phyloP scores from a whole-genome alignment of 2,113 vertebrate species.

The Scomber japonicus region DNA sequence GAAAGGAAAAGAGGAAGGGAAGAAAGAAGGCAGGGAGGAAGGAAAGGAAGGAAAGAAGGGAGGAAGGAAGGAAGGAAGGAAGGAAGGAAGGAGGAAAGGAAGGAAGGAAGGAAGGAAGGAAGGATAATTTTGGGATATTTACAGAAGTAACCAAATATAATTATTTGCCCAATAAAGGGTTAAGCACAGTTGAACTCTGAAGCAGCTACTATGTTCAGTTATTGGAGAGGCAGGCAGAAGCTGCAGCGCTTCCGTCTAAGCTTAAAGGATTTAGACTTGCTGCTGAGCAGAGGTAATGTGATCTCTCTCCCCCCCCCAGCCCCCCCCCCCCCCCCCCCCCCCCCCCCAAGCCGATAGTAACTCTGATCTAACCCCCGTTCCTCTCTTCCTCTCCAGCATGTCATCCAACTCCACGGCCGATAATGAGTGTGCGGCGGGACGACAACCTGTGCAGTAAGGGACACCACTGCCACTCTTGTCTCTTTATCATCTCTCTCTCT shows the following conservation, averaged over 20 bases:
- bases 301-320: constrained; percentile 3
- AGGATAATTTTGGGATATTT: too few species aligned
- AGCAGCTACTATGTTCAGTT: not conserved
- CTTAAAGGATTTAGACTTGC: constrained; percentile 20
- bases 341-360: not conserved
- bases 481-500: not conserved
- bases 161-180: too few species aligned
- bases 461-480: not conserved
- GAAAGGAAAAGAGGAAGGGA: too few species aligned
- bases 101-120: too few species aligned
- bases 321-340: too few species aligned
- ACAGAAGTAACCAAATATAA: too few species aligned
- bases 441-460: constrained; percentile 77
- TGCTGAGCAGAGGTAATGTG: constrained; percentile 59
- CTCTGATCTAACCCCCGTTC: constrained; percentile 7
- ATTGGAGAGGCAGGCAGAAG: not conserved
- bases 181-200: not conserved
- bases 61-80: too few species aligned
- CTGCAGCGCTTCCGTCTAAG: not conserved
- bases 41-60: too few species aligned
- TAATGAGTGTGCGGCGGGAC: constrained; percentile 25
- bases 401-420: constrained; percentile 55
- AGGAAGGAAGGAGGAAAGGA: too few species aligned
- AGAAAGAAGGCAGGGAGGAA: too few species aligned
- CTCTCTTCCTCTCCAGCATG: constrained; percentile 67